Conservation (phyloP, 2,888 invertebrate genomes). For the Ypsolopha scabrella region DNA sequence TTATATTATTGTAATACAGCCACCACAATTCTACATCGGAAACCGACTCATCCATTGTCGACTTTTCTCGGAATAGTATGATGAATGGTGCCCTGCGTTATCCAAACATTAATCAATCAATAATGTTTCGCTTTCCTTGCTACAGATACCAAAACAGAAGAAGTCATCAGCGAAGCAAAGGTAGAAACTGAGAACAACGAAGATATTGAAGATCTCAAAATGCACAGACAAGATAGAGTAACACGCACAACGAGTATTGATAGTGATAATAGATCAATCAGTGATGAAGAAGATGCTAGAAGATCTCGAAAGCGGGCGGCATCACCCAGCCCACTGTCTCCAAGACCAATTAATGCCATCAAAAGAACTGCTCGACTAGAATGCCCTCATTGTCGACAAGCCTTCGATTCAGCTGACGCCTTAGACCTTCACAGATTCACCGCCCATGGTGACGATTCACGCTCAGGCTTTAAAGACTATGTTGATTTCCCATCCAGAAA, state of each 20-base stretch:
- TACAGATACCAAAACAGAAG: slow-evolving; percentile 67
- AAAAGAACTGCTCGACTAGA: slow-evolving; percentile 63
- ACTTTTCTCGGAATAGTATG: slow-evolving; percentile 62
- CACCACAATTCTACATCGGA: too few relatives aligned
- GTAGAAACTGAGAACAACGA: slow-evolving; percentile 35
- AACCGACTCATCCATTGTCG: slow-evolving; percentile 63
- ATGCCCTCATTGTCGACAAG: slow-evolving; percentile 79
- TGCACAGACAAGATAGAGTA: slow-evolving; percentile 32
- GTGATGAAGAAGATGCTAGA: slow-evolving; percentile 53
- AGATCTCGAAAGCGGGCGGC: slow-evolving; percentile 52
- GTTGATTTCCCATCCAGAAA: slow-evolving; percentile 86
- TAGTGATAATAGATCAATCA: slow-evolving; percentile 69
- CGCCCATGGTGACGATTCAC: slow-evolving; percentile 70
- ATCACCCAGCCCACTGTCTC: slow-evolving; percentile 39
- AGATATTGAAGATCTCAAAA: slow-evolving; percentile 42
- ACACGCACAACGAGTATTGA: slow-evolving; percentile 61
- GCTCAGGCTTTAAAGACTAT: slow-evolving; percentile 79
- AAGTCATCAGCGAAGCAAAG: slow-evolving; percentile 57
- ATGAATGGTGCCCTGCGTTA: slow-evolving; percentile 51
- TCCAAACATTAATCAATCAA: slow-evolving; percentile 57
- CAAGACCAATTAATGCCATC: slow-evolving; percentile 33
- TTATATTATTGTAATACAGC: too few relatives aligned
- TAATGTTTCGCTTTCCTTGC: slow-evolving; percentile 49
- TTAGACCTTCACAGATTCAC: slow-evolving; percentile 78
- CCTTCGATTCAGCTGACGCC: slow-evolving; percentile 79